Percentiles rank a stretch among this genome's conserved stretches.
Conservation (phyloP, 53 echinoderm and acorn worm genomes). For the Pentamera pediparva region DNA sequence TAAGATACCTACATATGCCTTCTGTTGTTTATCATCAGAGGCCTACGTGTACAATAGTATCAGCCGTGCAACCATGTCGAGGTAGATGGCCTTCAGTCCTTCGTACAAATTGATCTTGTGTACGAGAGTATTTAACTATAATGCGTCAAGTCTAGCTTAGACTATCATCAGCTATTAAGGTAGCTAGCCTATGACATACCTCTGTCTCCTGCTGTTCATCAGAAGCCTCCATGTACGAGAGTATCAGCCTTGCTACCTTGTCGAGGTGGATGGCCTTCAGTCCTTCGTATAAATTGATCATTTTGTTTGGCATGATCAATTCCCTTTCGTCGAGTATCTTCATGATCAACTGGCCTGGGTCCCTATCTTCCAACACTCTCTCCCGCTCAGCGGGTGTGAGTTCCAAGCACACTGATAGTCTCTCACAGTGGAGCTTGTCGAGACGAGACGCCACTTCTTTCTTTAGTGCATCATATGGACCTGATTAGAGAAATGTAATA, state of each 20-base stretch:
- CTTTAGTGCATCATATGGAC: too few species aligned
- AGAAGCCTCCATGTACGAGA: too few species aligned
- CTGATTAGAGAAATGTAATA: too few species aligned
- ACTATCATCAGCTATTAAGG: too few species aligned
- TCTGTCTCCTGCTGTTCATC: too few species aligned
- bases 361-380: neutral
- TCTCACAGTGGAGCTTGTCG: neutral
- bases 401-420: neutral
- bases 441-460: too few species aligned
- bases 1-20: too few species aligned
- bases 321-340: conserved; percentile 18
- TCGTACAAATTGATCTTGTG: conserved; percentile 7
- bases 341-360: neutral
- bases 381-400: neutral
- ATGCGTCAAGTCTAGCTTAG: conserved; percentile 9
- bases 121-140: neutral
- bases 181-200: too few species aligned
- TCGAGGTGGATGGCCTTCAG: conserved; percentile 3
- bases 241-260: neutral
- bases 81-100: conserved; percentile 4
- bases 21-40: too few species aligned
- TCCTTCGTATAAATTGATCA: conserved; percentile 13
- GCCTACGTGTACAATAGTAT: too few species aligned
- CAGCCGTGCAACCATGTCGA: neutral
- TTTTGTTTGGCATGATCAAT: conserved; percentile 2